Evolutionary conservation across 2,888 invertebrate genomes (phyloP), one percentile per base, ranked within the genome.

Genomic region (Galerucella calmariensis): DNA sequence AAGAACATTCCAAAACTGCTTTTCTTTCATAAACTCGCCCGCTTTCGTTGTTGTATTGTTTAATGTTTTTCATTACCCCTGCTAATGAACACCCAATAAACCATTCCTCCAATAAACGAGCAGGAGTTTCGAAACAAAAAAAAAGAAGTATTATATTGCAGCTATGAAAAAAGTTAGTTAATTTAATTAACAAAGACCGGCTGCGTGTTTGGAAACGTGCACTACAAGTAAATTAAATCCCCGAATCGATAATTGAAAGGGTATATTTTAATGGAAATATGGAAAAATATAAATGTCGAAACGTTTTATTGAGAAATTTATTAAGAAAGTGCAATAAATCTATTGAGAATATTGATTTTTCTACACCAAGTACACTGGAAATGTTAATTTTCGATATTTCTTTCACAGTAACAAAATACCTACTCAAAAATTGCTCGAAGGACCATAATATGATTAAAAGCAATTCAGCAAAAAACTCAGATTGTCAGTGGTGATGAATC

Each of bases 151-250:
- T 78, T 76, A 75, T 70, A 74, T 78, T 78, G 75, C 78, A 70
- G 65, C 74, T 58, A 73, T 73, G 78, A 72, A 78, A 76, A 77
- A 76, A 76, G 75, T 78, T 75, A 72, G 78, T 75, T 77, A 74
- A 79, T 77, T 79, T 79, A 77, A 78, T 78, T 78, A 77, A 77
- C 78, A 74, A 73, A 63, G 69, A 69, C 67, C 71, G 67, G 35
- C 61, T 74, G 74, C 73, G 70, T 78, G 78, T 75, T 74, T 69
- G 73, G 73, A 74, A 77, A 78, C 78, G 77, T 78, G 78, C 75
- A 73, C 67, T 75, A 78, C 75, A 78, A 78, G 75, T 77, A 77
- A 75, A 78, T 77, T 74, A 48, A 67, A 66, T 70, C 72, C 66
- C 69, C 67, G 72, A 75, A 74, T 74, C 76, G 74, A 78, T 78